phyloP scores from a whole-genome alignment of 2,113 vertebrate species.

The Mesitornis unicolor region DNA sequence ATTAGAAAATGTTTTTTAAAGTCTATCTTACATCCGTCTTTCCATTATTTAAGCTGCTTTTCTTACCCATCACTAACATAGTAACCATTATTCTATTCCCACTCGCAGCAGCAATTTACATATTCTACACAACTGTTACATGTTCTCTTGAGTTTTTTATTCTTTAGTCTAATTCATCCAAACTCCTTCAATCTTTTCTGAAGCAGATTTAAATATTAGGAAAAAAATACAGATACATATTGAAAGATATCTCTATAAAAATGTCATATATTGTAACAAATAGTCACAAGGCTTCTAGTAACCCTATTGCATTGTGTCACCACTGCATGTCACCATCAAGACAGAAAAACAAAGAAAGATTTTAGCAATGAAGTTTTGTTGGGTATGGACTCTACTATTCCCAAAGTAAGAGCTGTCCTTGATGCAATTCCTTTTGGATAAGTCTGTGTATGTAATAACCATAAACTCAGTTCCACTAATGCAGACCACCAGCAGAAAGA shows the following conservation, averaged over 20 bases:
- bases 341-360: not conserved
- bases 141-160: not conserved
- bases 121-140: not conserved
- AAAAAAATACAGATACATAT: not conserved
- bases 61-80: not conserved
- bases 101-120: not conserved
- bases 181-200: not conserved
- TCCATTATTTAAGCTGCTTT: not conserved
- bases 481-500: not conserved
- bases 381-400: not conserved
- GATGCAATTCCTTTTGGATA: not conserved
- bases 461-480: not conserved
- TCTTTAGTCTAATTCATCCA: not conserved
- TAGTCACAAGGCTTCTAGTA: not conserved
- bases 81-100: not conserved
- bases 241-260: not conserved
- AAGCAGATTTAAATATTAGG: not conserved
- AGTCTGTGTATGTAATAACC: not conserved
- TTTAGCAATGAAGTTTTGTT: not conserved
- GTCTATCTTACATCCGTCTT: not conserved
- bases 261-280: not conserved
- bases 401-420: not conserved
- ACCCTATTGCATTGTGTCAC: not conserved
- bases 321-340: not conserved
- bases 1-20: not conserved